Evolutionary conservation across 2,797 vertebrate species (phyloP), one percentile per base, ranked within the genome.

Genomic region (Sebastes goodei): DNA sequence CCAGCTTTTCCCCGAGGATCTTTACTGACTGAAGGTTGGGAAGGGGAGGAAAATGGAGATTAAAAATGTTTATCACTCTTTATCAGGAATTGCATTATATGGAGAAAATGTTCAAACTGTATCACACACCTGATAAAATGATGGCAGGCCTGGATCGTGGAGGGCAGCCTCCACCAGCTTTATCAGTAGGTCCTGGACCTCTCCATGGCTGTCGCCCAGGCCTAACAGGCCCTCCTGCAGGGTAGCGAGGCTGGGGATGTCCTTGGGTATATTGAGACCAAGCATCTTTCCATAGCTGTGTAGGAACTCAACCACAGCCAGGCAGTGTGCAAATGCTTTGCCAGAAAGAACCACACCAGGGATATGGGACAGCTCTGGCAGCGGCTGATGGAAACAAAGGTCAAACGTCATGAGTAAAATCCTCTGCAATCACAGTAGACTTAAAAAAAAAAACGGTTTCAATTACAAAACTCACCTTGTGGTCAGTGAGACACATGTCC

Each of bases 401-500:
- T 80, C 0, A 71, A 70, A 25, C 1, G n/a, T 81, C 25, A 85
- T 15, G 8, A 74, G 46, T 33, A 75, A 52, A 49, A 46, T 21
- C 11, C 6, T 12, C 7, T 61, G 3, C 9, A 27, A 42, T 9
- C 9, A 59, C 49, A 53, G 10, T n/a, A n/a, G 5, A 29, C 1
- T 21, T 21, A 21, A 17, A 33, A 35, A 35, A 32, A 35, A 0
- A 46, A 20, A n/a, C 1, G 1, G 21, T 21, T 23, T 63, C 6
- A 63, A 46, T 21, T 6, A 3, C 10, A 14, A 14, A 53, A 74
- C 91, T 84, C 46, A 98, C 98, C 94, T 97, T 97, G 85, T 98
- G 98, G 89, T 99, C 98, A 21, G 96, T 94, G 73, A 99, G 94
- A 92, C 98, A 99, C 98, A 99, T 99, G 88, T 99, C 98, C 90